These are phyloP conservation scores for Hephaestus fuliginosus DNA, from an alignment of 2,797 vertebrate species.

Conservation along the genomic window DNA sequence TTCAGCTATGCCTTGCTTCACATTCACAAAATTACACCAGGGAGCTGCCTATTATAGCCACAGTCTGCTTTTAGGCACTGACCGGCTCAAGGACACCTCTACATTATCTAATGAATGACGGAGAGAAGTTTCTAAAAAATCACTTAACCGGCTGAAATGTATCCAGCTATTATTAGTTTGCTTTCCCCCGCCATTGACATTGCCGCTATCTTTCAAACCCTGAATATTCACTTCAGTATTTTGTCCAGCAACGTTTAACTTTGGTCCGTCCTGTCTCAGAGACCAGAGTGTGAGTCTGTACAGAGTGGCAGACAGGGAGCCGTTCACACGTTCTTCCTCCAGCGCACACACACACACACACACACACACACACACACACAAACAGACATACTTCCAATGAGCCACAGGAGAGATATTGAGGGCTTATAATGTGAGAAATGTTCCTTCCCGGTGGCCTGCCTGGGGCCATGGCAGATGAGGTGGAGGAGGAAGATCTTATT, in stretches of 20 bases:
- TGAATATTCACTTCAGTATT: slow-evolving; percentile 19
- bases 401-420: slow-evolving; percentile 73
- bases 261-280: slow-evolving; percentile 28
- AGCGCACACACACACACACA: not conserved
- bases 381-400: slow-evolving; percentile 52
- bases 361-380: slow-evolving; percentile 31
- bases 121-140: slow-evolving; percentile 52
- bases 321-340: not conserved
- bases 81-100: slow-evolving; percentile 56
- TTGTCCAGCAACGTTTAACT: slow-evolving; percentile 34
- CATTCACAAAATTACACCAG: slow-evolving; percentile 54
- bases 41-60: slow-evolving; percentile 53
- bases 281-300: slow-evolving; percentile 18
- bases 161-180: slow-evolving; percentile 35
- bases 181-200: slow-evolving; percentile 27
- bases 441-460: slow-evolving; percentile 64
- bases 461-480: slow-evolving; percentile 62
- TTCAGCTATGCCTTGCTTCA: slow-evolving; percentile 56
- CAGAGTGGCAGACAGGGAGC: slow-evolving; percentile 14
- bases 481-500: slow-evolving; percentile 78
- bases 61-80: slow-evolving; percentile 41
- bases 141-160: slow-evolving; percentile 40
- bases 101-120: slow-evolving; percentile 55
- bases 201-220: slow-evolving; percentile 17
- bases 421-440: slow-evolving; percentile 78